These are phyloP conservation scores for Amphipyra tragopoginis DNA, from an alignment of 2,888 invertebrate genomes.

Conservation along the genomic window DNA sequence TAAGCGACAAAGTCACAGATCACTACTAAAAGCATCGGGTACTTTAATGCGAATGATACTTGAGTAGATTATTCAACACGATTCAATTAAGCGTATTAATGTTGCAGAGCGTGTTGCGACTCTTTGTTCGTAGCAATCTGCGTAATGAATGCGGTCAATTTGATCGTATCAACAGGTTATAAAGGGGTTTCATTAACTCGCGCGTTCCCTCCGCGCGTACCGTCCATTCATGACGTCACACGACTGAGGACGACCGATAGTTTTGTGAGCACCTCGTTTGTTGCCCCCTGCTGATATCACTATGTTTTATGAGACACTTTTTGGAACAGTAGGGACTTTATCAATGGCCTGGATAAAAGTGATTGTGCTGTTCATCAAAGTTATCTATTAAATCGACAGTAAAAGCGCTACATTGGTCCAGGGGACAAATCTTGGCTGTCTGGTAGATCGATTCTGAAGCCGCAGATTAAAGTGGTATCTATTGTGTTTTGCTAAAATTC, in stretches of 20 bases:
- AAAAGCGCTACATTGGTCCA: too few relatives aligned
- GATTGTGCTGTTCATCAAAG: constrained; percentile 26
- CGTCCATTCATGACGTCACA: constrained; percentile 16
- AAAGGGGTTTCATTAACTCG: constrained; percentile 42
- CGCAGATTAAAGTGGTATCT: too few relatives aligned
- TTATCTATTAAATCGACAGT: background rate
- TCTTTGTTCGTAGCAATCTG: constrained; percentile 49
- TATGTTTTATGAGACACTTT: constrained; percentile 37
- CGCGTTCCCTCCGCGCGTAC: background rate
- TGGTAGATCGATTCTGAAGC: too few relatives aligned
- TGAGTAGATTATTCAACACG: constrained; percentile 27
- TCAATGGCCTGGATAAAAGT: constrained; percentile 25
- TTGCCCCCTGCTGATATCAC: constrained; percentile 4
- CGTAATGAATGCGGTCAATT: constrained; percentile 50
- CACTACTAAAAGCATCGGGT: constrained; percentile 11
- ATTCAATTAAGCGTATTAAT: constrained; percentile 55
- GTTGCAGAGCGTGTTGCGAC: constrained; percentile 25
- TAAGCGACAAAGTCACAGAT: constrained; percentile 11
- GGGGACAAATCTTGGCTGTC: too few relatives aligned
- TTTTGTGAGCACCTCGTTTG: constrained; percentile 5
- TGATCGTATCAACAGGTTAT: constrained; percentile 62
- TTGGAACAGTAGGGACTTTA: constrained; percentile 17
- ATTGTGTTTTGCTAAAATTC: too few relatives aligned
- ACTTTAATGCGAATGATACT: constrained; percentile 24
- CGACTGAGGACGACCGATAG: constrained; percentile 12